Conservation (phyloP, 2,113 vertebrate genomes). For the Capreolus pygargus region DNA sequence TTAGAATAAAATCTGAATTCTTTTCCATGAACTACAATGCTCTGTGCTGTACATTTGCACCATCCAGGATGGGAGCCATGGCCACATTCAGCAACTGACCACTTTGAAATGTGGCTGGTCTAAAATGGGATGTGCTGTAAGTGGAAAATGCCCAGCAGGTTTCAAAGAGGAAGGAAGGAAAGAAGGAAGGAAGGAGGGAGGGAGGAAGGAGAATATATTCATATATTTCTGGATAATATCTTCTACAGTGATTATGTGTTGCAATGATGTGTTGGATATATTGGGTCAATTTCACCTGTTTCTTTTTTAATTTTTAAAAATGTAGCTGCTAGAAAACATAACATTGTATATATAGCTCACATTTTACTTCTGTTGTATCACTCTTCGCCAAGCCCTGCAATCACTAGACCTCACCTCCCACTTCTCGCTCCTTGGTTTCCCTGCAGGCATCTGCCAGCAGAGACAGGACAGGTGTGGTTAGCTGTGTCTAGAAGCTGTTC, state of each 20-base stretch:
- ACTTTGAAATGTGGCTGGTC: not conserved
- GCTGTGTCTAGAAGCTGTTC: not conserved
- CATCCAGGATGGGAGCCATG: no score
- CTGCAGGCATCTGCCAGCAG: not conserved
- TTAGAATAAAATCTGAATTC: not conserved
- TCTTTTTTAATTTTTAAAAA: not conserved
- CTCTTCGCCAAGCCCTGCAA: not conserved
- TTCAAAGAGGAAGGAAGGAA: not conserved
- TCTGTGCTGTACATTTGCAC: no score
- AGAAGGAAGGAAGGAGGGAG: not conserved
- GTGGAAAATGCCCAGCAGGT: not conserved
- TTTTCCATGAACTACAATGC: not conserved
- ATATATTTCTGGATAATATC: not conserved
- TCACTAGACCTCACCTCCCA: not conserved
- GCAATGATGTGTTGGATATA: not conserved
- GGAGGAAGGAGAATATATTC: not conserved
- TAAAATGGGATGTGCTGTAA: not conserved
- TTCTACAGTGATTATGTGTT: not conserved
- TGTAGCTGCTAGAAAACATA: not conserved
- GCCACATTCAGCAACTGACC: not conserved
- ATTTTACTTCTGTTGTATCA: not conserved
- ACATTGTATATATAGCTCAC: not conserved
- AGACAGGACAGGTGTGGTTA: rapidly evolving
- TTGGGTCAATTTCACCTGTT: not conserved
- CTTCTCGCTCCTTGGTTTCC: no score